Conservation (phyloP, 2,888 invertebrate genomes). For the Thymelicus lineola region DNA sequence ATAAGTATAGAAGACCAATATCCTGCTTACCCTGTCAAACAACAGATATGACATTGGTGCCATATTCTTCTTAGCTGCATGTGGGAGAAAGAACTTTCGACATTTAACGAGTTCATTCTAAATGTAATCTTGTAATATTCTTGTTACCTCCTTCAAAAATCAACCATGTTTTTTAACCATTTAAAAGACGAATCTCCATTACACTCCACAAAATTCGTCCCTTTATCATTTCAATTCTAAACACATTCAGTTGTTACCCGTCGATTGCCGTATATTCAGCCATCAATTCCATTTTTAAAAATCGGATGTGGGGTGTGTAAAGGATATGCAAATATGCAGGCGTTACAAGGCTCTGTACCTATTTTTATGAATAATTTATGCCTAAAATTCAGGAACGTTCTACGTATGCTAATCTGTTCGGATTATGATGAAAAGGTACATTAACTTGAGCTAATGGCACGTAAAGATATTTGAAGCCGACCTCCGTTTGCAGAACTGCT, state of each 20-base stretch:
- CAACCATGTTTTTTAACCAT: no score
- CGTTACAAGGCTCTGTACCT: conserved; percentile 10
- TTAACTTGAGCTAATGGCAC: conserved; percentile 45
- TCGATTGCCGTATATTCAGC: conserved; percentile 5
- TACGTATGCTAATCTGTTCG: conserved; percentile 32
- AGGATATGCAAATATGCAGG: conserved; percentile 25
- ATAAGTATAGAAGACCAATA: no score
- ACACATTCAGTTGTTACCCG: not conserved
- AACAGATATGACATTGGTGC: no score
- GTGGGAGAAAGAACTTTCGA: no score
- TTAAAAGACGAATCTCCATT: no score
- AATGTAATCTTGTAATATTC: no score
- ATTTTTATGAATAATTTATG: conserved; percentile 36
- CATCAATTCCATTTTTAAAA: conserved; percentile 10
- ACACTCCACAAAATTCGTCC: not conserved
- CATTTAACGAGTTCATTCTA: no score
- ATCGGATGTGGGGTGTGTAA: conserved; percentile 15
- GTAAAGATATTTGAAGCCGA: conserved; percentile 42
- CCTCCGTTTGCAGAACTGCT: conserved; percentile 19
- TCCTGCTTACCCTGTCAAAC: no score
- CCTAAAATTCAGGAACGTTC: conserved; percentile 27
- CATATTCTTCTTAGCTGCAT: no score
- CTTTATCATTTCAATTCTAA: not conserved
- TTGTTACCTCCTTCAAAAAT: no score
- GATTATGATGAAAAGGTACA: conserved; percentile 42